These are phyloP conservation scores for Trididemnum clinides DNA, from an alignment of 23 tunicate genomes.

Conservation along the genomic window DNA sequence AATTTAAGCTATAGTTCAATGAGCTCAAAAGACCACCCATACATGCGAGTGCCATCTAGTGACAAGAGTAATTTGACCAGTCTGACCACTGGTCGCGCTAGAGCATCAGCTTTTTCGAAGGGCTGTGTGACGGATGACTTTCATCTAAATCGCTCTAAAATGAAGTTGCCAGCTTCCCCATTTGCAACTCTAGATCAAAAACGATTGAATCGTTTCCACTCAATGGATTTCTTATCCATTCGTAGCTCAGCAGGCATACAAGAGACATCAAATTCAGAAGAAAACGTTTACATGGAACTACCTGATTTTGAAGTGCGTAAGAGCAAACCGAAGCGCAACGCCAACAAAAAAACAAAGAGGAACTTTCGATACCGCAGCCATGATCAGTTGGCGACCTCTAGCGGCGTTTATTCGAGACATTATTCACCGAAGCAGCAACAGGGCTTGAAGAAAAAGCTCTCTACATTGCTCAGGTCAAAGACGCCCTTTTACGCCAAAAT, in stretches of 20 bases:
- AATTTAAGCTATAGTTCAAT: conserved; percentile 8
- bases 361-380: not conserved
- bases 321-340: not conserved
- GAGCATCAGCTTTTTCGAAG: not conserved
- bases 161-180: conserved; percentile 19
- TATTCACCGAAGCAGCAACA: not conserved
- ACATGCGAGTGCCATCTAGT: not conserved
- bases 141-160: not conserved
- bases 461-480: not conserved
- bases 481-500: not conserved
- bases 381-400: not conserved
- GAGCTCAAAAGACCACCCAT: conserved; percentile 27
- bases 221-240: not conserved
- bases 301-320: not conserved
- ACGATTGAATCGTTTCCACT: not conserved
- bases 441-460: not conserved
- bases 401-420: not conserved
- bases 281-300: conserved; percentile 55
- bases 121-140: not conserved
- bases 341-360: not conserved
- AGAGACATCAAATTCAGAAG: conserved; percentile 17
- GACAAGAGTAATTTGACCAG: not conserved
- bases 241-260: not conserved
- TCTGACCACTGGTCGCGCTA: not conserved
- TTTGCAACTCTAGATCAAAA: conserved; percentile 20